Conservation (phyloP, 2,888 invertebrate species). For the Archips crataeganus region DNA sequence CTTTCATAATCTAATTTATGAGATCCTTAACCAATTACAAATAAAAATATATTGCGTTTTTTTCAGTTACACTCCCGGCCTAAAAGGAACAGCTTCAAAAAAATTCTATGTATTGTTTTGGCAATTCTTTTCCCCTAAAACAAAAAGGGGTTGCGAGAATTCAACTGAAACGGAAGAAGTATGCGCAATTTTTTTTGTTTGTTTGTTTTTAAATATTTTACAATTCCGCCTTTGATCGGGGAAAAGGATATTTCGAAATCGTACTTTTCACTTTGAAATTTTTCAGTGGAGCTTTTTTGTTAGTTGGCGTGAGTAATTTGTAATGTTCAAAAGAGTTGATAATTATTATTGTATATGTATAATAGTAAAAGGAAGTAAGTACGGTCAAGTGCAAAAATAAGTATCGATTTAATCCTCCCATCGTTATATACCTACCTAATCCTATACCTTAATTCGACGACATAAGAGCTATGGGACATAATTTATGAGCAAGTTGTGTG, state of each 20-base stretch:
- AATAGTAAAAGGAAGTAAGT: neutral
- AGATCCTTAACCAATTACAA: no score
- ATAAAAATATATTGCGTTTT: neutral
- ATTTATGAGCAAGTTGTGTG: no score
- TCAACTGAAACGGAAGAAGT: slow-evolving; percentile 65
- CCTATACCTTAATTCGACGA: no score
- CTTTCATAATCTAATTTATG: no score
- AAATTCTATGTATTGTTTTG: slow-evolving; percentile 65
- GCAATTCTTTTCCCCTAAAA: slow-evolving; percentile 57
- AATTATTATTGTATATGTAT: neutral
- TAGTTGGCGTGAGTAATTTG: slow-evolving; percentile 36
- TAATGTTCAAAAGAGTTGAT: slow-evolving; percentile 14
- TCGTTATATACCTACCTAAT: no score
- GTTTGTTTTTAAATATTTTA: slow-evolving; percentile 61
- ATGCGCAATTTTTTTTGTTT: slow-evolving; percentile 61
- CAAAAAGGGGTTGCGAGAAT: slow-evolving; percentile 72
- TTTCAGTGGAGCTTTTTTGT: slow-evolving; percentile 48
- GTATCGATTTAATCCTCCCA: no score
- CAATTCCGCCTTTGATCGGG: slow-evolving; percentile 69
- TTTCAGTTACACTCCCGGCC: slow-evolving; percentile 40
- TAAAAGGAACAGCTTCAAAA: slow-evolving; percentile 47
- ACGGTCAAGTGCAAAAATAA: no score
- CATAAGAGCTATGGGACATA: no score
- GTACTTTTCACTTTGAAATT: slow-evolving; percentile 47
- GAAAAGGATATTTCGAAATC: slow-evolving; percentile 40